phyloP scores from a whole-genome alignment of 2,888 invertebrate genomes.

The Sesamia inferens region DNA sequence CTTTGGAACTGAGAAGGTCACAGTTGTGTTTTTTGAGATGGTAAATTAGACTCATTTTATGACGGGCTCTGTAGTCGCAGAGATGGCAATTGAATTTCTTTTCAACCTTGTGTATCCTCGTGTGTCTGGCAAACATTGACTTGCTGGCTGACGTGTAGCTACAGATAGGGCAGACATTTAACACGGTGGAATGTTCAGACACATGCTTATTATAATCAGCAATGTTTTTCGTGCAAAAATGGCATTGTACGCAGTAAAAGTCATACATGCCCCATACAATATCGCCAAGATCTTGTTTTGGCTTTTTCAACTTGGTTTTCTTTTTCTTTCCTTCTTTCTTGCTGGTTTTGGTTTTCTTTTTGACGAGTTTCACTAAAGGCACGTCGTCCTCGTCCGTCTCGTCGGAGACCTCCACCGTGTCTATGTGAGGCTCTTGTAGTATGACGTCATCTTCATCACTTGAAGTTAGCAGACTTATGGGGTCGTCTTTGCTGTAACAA shows the following conservation, averaged over 20 bases:
- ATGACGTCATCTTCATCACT: conserved; percentile 86
- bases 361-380: conserved; percentile 74
- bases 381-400: conserved; percentile 84
- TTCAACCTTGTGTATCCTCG: conserved; percentile 75
- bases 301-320: conserved; percentile 1
- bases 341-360: conserved; percentile 47
- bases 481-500: conserved; percentile 72
- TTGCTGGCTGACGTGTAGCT: conserved; percentile 76
- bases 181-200: conserved; percentile 27
- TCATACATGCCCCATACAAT: conserved; percentile 57
- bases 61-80: conserved; percentile 77
- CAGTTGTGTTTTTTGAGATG: conserved; percentile 76
- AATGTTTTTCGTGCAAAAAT: conserved; percentile 57
- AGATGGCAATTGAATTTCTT: conserved; percentile 76
- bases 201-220: conserved; percentile 66
- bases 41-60: conserved; percentile 80
- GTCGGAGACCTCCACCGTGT: conserved; percentile 81
- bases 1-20: neutral
- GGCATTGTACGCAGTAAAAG: conserved; percentile 76
- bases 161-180: conserved; percentile 77
- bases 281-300: neutral
- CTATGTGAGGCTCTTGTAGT: conserved; percentile 82
- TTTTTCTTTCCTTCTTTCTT: conserved; percentile 43
- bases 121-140: conserved; percentile 71
- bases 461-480: conserved; percentile 83